Evolutionary conservation across 2,888 invertebrate species (phyloP).

Genomic region (Cheilosia urbana): DNA sequence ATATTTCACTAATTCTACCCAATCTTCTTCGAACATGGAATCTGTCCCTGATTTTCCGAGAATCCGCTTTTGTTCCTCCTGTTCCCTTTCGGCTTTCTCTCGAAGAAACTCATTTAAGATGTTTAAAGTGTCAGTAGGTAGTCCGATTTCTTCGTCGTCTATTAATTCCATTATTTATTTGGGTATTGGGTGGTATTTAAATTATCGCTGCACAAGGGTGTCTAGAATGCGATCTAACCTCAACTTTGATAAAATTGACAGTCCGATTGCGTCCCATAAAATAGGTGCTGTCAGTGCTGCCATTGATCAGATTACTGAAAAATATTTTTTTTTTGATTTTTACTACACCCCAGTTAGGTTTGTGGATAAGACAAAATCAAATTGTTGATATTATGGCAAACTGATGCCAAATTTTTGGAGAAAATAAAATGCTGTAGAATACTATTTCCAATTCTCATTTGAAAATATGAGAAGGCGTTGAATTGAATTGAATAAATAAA

Average conservation of each 20-base stretch:
- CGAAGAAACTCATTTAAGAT: slow-evolving; percentile 91
- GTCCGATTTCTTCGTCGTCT: slow-evolving; percentile 86
- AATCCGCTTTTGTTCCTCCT: slow-evolving; percentile 84
- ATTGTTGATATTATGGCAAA: too few species aligned
- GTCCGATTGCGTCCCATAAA: not conserved
- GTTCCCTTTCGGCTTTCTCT: slow-evolving; percentile 88
- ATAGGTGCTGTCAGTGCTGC: not conserved
- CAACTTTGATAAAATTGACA: not conserved
- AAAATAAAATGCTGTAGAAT: too few species aligned
- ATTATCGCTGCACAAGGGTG: slow-evolving; percentile 1
- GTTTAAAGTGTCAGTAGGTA: slow-evolving; percentile 89
- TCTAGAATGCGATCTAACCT: slow-evolving; percentile 13
- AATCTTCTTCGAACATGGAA: slow-evolving; percentile 89
- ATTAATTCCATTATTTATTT: slow-evolving; percentile 24
- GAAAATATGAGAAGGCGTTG: too few species aligned
- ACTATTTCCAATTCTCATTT: too few species aligned
- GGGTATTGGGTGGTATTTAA: not conserved
- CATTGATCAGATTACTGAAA: not conserved
- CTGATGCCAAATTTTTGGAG: too few species aligned
- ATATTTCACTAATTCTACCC: slow-evolving; percentile 85
- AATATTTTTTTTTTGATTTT: too few species aligned
- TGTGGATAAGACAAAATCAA: too few species aligned
- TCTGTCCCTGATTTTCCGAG: slow-evolving; percentile 82
- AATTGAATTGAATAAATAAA: too few species aligned
- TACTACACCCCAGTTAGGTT: too few species aligned